phyloP scores from a whole-genome alignment of 2,113 vertebrate species.

The Barnardius zonarius region DNA sequence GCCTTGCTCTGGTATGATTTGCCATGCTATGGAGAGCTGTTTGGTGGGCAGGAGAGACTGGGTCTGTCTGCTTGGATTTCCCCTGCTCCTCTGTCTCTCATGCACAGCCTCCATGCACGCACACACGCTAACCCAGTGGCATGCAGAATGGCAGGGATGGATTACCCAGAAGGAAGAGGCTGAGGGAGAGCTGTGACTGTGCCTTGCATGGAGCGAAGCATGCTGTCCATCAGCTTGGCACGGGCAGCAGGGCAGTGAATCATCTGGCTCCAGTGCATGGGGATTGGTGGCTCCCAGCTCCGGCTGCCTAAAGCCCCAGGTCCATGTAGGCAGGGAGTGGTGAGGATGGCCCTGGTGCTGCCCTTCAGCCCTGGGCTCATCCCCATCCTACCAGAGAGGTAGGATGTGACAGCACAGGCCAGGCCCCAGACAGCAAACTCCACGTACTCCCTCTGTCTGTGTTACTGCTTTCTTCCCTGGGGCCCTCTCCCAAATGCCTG shows the following conservation, averaged over 20 bases:
- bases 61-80: neutral
- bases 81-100: accelerated
- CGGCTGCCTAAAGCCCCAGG: neutral
- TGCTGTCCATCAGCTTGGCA: neutral
- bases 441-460: accelerated
- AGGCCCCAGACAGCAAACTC: neutral
- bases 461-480: neutral
- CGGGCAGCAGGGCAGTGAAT: neutral
- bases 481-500: neutral
- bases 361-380: neutral
- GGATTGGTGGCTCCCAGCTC: neutral
- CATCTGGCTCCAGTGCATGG: neutral
- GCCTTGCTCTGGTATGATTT: neutral
- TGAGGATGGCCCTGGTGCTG: neutral
- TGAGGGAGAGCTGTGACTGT: neutral
- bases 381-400: neutral
- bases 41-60: neutral
- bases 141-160: neutral
- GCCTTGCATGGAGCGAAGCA: accelerated
- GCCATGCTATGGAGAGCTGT: neutral
- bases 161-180: neutral
- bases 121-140: accelerated
- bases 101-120: accelerated
- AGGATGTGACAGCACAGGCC: neutral
- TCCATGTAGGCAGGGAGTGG: neutral